Evolutionary conservation across 2,113 vertebrate genomes (phyloP).

Genomic region (Mustela nigripes): DNA sequence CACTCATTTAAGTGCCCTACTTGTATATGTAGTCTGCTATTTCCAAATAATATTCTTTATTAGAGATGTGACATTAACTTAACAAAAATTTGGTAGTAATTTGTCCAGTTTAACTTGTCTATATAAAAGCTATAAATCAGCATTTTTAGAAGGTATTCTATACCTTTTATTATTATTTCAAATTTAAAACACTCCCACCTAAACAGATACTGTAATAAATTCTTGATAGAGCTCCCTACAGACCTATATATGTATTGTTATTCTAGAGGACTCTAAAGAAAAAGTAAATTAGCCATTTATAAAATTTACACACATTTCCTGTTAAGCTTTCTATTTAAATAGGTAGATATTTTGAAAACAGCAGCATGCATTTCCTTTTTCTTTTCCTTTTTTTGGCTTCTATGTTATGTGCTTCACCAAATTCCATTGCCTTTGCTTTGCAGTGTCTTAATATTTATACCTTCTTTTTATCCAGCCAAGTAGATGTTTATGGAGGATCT

Average conservation of each 20-base stretch:
- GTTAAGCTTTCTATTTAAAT: background rate
- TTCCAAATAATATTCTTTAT: constrained; percentile 28
- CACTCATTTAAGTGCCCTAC: background rate
- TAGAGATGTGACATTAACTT: background rate
- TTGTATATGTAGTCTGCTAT: background rate
- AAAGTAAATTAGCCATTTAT: background rate
- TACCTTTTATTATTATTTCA: constrained; percentile 13
- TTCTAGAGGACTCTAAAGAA: background rate
- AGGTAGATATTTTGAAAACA: background rate
- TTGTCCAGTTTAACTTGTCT: background rate
- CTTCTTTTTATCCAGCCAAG: too few species aligned
- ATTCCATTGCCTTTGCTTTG: background rate
- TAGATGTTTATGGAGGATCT: background rate
- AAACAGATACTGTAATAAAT: background rate
- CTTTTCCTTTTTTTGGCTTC: background rate
- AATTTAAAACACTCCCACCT: background rate
- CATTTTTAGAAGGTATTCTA: background rate
- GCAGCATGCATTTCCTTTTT: background rate
- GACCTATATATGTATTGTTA: background rate
- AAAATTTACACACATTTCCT: background rate
- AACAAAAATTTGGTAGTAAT: background rate
- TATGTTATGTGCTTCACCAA: background rate
- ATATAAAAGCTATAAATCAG: constrained; percentile 39
- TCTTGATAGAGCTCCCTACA: background rate
- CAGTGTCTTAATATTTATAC: background rate